Base-by-base conservation (phyloP, 2,797 vertebrate species). In the Anabas testudineus region DNA sequence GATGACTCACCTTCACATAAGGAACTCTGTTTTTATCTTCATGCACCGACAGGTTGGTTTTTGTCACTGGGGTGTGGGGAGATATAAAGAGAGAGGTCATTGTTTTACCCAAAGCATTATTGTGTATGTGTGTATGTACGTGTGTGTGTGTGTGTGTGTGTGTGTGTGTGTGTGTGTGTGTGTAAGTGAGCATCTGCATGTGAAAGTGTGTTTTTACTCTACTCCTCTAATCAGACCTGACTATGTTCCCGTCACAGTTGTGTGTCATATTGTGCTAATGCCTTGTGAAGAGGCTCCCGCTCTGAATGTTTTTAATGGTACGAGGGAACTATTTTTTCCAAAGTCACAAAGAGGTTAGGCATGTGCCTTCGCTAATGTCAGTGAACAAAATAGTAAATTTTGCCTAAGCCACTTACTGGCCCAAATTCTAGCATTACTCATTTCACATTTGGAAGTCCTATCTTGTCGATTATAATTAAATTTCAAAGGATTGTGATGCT, bases 21-120 rank as follows among this genome's bases (percentile, higher is more conserved):
- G 97, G 97, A n/a, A 97, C 96, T 12, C 96, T 95, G 91, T 98
- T 91, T 94, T 96, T 97, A 90, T 98, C 97, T 90, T 98, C 97
- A 0, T 98, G 97, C 72, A 98, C 97, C 1, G 96, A 95, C 59
- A 99, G 92, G 84, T 97, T 99, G 69, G 94, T 98, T 91, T 99
- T 99, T 67, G 96, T 96, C 90, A 99, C 97, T 98, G 75, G 49
- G 59, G 56, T 47, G 37, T 34, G 26, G 80, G 39, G 55, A 47
- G 49, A 52, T 67, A 73, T 16, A 36, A 71, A 24, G 46, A 69
- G 24, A 84, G 60, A 84, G 58, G 70, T 87, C 74, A 74, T 10
- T 14, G 37, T 68, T 47, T 80, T 58, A 65, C 37, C 52, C 13
- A 46, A 46, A 70, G 66, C 53, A 61, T 51, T 28, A 9, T 60